Evolutionary conservation across 2,888 invertebrate genomes (phyloP), one percentile per base, ranked within the genome.

Genomic region (Callyntrura sp.): DNA sequence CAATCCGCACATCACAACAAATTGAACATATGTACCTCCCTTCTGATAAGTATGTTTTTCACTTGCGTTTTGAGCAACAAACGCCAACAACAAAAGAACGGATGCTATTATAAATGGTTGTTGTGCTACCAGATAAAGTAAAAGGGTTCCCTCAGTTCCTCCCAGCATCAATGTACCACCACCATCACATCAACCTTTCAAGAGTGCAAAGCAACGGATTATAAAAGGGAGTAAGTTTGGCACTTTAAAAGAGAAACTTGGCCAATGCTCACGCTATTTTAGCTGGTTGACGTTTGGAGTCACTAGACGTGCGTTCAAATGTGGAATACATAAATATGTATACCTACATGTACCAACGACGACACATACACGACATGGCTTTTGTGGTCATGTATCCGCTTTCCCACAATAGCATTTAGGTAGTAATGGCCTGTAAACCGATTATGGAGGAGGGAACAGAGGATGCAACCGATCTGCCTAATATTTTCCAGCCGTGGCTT

Each of bases 1-100:
- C 88, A 78, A 76, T 88, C 83, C 76, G 70, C 82, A 82, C 82
- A 73, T 82, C 81, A 76, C 83, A 83, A 68, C 83, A 88, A 88
- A 88, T 88, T 88, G 83, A 88, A 88, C 78, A 84, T 62, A 45
- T 84, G 60, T 88, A 78, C 55, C 20, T 51, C 14, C 51, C 14
- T 48, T 48, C 9, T 76, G 76, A 76, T 76, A 51, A 2, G 17
- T 51, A 45, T 68, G n/a, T 28, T 35, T 14, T n/a, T 8, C 23
- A 23, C 20, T 12, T 60, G 9, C 48, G 68, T 79, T 65, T 86
- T 51, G 55, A 55, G 81, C 35, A 79, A 78, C 55, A 28, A 79
- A 81, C 60, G 25, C 17, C 62, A 81, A 43, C 81, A 81, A 81
- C 81, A 62, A 62, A 17, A 62, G 81, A 62, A 12, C 81, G 81